Conservation (phyloP, 1,140 invertebrate species). For the Diorhabda carinulata region DNA sequence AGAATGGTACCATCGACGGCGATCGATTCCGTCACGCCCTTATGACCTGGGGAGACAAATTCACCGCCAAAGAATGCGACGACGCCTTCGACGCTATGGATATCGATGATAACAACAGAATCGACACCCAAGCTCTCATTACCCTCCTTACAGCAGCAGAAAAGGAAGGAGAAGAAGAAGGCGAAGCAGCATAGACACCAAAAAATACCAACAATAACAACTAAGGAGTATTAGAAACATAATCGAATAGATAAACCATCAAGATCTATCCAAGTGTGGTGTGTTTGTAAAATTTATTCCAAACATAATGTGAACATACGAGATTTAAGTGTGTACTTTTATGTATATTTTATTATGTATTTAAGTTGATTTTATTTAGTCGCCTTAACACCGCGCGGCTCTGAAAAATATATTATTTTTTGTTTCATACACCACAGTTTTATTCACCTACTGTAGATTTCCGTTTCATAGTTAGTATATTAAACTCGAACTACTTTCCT, state of each 20-base stretch:
- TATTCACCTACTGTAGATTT: not conserved
- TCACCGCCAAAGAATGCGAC: conserved; percentile 86
- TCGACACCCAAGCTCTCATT: conserved; percentile 87
- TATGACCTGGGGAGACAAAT: conserved; percentile 96
- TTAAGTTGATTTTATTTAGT: conserved; percentile 7
- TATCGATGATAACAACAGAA: conserved; percentile 87
- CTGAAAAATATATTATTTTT: conserved; percentile 25
- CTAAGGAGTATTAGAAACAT: too few species aligned
- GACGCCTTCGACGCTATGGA: conserved; percentile 94
- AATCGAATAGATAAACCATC: not conserved
- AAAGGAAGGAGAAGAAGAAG: conserved; percentile 69
- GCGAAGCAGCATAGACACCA: conserved; percentile 56
- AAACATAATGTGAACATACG: not conserved
- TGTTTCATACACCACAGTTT: conserved; percentile 19
- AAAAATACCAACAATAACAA: conserved; percentile 11
- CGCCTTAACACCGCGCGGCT: conserved; percentile 22
- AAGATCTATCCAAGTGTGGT: not conserved
- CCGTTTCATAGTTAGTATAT: too few species aligned
- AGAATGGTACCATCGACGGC: conserved; percentile 81
- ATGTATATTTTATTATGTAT: conserved; percentile 3
- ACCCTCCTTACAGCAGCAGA: conserved; percentile 79
- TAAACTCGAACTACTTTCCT: too few species aligned
- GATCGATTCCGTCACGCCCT: conserved; percentile 91
- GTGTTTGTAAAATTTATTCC: not conserved
- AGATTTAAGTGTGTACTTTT: not conserved